Conservation (phyloP, 2,888 invertebrate genomes). For the Oscheius sp. region DNA sequence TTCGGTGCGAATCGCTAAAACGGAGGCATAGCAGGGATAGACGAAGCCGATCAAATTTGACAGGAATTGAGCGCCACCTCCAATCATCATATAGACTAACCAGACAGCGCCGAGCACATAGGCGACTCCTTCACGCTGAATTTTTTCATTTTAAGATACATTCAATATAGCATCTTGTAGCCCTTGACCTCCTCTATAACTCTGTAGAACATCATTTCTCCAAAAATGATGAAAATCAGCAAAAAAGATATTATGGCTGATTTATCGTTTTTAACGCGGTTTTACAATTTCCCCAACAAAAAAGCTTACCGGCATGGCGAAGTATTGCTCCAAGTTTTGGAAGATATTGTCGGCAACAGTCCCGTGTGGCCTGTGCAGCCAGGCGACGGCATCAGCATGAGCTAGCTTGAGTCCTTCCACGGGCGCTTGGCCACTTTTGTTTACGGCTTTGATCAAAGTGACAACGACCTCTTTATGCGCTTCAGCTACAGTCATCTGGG, state of each 20-base stretch:
- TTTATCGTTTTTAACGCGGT: too few species aligned
- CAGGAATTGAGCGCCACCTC: slow-evolving; percentile 90
- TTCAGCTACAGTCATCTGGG: not conserved
- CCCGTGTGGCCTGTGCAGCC: not conserved
- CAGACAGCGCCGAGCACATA: slow-evolving; percentile 76
- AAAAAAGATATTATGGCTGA: too few species aligned
- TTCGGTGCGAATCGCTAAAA: slow-evolving; percentile 74
- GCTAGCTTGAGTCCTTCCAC: not conserved
- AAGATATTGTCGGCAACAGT: not conserved
- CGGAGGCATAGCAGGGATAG: slow-evolving; percentile 86
- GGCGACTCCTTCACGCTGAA: slow-evolving; percentile 38
- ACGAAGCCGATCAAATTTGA: slow-evolving; percentile 92
- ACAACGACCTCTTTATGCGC: not conserved
- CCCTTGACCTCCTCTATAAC: too few species aligned
- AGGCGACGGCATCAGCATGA: not conserved
- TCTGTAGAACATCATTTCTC: too few species aligned
- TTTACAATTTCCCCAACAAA: too few species aligned
- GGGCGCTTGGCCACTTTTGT: not conserved
- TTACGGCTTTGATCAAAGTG: not conserved
- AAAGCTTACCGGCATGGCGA: too few species aligned
- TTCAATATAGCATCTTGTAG: too few species aligned
- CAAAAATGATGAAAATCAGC: too few species aligned
- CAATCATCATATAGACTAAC: slow-evolving; percentile 89
- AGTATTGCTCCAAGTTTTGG: not conserved
- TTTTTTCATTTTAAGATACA: too few species aligned